Evolutionary conservation across 2,797 vertebrate species (phyloP).

Genomic region (Xerus rutilus): DNA sequence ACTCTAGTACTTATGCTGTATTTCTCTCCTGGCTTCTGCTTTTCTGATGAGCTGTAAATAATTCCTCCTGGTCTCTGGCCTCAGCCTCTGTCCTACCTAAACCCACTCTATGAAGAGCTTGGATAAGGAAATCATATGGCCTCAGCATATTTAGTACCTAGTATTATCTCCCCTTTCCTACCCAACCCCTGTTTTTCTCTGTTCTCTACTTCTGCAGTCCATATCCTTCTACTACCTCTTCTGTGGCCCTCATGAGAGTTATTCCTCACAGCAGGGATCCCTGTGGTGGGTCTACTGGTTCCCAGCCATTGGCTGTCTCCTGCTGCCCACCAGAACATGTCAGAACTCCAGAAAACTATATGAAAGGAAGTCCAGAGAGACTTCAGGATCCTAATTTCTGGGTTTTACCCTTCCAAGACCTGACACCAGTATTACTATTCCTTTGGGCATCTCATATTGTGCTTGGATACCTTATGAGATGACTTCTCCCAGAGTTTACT

Average conservation of each 20-base stretch:
- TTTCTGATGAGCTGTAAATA: not conserved
- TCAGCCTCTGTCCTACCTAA: not conserved
- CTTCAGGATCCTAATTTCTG: not conserved
- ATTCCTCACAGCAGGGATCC: accelerated
- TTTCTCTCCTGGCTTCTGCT: not conserved
- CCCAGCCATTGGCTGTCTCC: not conserved
- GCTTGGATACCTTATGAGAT: not conserved
- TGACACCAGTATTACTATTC: not conserved
- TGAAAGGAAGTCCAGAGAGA: not conserved
- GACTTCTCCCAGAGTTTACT: not conserved
- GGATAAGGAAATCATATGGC: not conserved
- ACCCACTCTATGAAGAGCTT: not conserved
- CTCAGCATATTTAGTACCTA: not conserved
- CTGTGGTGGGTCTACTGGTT: not conserved
- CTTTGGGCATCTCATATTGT: not conserved
- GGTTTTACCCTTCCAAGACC: not conserved
- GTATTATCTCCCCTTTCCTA: not conserved
- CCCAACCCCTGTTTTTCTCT: not conserved
- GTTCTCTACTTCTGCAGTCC: not conserved
- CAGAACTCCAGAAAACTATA: not conserved
- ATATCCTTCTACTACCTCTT: not conserved
- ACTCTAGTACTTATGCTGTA: not conserved
- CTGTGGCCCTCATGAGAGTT: not conserved
- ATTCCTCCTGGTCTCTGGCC: not conserved
- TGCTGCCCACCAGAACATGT: not conserved